Evolutionary conservation across 2,113 vertebrate species (phyloP), one percentile per base, ranked within the genome.

Genomic region (Erythrolamprus reginae): DNA sequence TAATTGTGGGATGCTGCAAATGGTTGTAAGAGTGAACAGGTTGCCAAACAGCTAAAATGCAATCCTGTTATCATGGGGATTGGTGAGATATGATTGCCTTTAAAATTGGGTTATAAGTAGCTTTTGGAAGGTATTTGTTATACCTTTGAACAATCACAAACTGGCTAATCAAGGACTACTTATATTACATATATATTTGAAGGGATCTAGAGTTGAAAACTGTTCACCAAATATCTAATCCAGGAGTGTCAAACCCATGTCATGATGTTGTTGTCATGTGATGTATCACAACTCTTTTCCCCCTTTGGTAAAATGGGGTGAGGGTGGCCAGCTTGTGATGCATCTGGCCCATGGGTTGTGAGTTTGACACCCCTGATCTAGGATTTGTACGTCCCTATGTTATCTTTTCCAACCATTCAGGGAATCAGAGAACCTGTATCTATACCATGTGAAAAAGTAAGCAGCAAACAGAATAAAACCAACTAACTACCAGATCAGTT

Each of bases 301-400:
- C 15, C 51, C 13, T 52, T 52, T 3, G 15, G 13, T 52, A 52
- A 52, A 17, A 52, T 4, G 51, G 51, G 13, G 50, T 12, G 51
- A 1, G 51, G 51, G 13, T 15, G 51, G 50, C 10, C 50, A 1
- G 15, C 0, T 1, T 52, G 13, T 52, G 51, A 52, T 15, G 12
- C 13, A 52, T 52, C 51, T 1, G 3, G 15, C 3, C 51, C 13
- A 1, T 52, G 51, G 51, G 13, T 15, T 2, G 3, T 0, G 1
- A 52, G 3, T 52, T 52, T 52, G 51, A 52, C 51, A 52, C 3
- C 4, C 51, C 51, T 52, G 51, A 21, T 77, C 70, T 77, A 77
- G 42, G 70, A 17, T 19, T 21, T 77, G 33, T 77, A 42, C 15
- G 19, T 70, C 15, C 0, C n/a, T 7, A 19, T 70, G 15, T 38